These are phyloP conservation scores for Cavia porcellus DNA, from an alignment of 2,113 vertebrate genomes.

Conservation along the genomic window DNA sequence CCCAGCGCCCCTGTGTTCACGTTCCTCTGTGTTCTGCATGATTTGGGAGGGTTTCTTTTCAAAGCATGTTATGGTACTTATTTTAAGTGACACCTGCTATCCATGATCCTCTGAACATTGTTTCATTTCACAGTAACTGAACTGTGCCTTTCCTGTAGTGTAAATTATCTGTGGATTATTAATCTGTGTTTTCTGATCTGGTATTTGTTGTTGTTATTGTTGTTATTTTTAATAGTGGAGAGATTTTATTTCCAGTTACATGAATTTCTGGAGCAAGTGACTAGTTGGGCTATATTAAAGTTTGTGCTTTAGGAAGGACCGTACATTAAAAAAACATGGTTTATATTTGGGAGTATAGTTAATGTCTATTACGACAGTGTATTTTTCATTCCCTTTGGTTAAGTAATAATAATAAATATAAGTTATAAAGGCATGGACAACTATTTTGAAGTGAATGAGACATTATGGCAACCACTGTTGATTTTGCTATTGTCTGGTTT, in stretches of 20 bases:
- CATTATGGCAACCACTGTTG: too few species aligned
- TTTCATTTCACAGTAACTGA: neutral
- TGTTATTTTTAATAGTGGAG: neutral
- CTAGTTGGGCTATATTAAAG: neutral
- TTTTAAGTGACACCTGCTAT: constrained; percentile 13
- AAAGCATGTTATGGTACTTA: neutral
- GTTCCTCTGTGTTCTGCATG: neutral
- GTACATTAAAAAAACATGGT: neutral
- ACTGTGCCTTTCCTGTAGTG: neutral
- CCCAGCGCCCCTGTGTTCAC: too few species aligned
- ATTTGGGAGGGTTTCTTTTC: neutral
- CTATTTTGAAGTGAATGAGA: too few species aligned
- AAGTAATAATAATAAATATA: neutral
- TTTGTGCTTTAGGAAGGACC: neutral
- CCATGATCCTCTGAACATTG: neutral
- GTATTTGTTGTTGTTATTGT: neutral
- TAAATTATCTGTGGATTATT: neutral
- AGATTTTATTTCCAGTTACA: neutral
- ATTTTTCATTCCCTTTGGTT: neutral
- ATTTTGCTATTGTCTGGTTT: too few species aligned
- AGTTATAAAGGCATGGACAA: too few species aligned
- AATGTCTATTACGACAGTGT: too few species aligned
- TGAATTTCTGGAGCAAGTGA: neutral
- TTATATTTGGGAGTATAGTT: neutral
- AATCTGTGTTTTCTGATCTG: neutral